phyloP scores from a whole-genome alignment of 2,888 invertebrate genomes.

The Penaeus monodon region DNA sequence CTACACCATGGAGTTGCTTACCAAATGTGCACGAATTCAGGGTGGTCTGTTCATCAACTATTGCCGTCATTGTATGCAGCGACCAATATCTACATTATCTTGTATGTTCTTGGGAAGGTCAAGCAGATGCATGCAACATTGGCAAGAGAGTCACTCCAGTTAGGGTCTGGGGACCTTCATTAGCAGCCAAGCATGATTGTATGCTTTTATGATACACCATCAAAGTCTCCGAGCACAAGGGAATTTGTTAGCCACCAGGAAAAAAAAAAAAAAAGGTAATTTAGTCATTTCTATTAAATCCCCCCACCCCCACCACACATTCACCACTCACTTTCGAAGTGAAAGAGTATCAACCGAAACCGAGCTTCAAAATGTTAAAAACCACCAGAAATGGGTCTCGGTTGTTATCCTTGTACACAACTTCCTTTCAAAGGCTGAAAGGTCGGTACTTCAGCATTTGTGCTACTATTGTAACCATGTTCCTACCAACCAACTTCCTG shows the following conservation, averaged over 20 bases:
- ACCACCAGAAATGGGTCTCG: slow-evolving; percentile 4
- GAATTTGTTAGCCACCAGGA: no score
- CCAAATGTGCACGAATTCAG: slow-evolving; percentile 11
- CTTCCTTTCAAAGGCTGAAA: slow-evolving; percentile 28
- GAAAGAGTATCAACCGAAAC: not conserved
- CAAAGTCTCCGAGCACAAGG: not conserved
- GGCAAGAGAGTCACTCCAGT: not conserved
- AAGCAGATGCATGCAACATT: slow-evolving; percentile 1
- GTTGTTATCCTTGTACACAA: slow-evolving; percentile 26
- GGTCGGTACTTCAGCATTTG: slow-evolving; percentile 2
- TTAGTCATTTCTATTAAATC: no score
- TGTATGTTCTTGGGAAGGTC: not conserved
- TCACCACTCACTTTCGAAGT: not conserved
- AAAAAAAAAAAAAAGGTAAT: no score
- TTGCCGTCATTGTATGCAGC: not conserved
- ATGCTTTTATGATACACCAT: slow-evolving; percentile 12
- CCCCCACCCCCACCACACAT: no score
- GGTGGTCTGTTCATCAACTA: slow-evolving; percentile 15
- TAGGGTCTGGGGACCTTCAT: slow-evolving; percentile 8
- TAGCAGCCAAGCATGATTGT: slow-evolving; percentile 7
- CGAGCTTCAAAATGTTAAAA: slow-evolving; percentile 15
- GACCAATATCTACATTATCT: not conserved
- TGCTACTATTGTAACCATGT: not conserved
- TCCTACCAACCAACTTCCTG: not conserved
- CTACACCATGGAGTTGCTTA: not conserved